Conservation (phyloP, 2,113 vertebrate species). For the Acrocephalus arundinaceus region DNA sequence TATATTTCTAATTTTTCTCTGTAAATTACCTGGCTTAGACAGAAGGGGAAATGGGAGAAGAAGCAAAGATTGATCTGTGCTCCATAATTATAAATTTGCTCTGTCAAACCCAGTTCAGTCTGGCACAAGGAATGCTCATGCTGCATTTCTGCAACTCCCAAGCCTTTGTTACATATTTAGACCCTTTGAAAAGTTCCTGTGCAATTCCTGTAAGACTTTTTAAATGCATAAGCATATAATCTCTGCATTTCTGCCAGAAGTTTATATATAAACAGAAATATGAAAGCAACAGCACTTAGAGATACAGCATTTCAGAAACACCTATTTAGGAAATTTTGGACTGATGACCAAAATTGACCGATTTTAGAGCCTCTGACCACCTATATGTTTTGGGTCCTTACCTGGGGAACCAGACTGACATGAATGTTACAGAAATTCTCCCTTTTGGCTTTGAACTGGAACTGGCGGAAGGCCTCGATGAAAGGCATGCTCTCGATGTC, state of each 20-base stretch:
- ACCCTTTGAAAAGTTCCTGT: background rate
- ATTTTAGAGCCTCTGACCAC: background rate
- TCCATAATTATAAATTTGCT: background rate
- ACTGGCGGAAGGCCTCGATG: constrained; percentile 96
- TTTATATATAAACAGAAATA: background rate
- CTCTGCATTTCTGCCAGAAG: background rate
- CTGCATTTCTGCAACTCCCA: background rate
- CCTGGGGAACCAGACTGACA: constrained; percentile 96
- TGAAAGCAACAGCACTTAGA: background rate
- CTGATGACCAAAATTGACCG: background rate
- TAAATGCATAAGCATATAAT: fast-evolving
- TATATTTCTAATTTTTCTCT: background rate
- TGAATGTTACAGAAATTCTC: constrained; percentile 99
- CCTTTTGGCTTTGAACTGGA: constrained; percentile 94
- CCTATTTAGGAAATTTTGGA: background rate
- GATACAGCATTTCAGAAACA: background rate
- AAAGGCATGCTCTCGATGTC: constrained; percentile 99
- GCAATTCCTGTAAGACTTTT: background rate
- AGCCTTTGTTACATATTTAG: background rate
- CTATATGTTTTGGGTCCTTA: constrained; percentile 39
- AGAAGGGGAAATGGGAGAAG: background rate
- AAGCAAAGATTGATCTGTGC: background rate
- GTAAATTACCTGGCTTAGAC: background rate
- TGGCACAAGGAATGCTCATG: background rate
- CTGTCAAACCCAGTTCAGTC: background rate